These are phyloP conservation scores for Tichodroma muraria DNA, from an alignment of 2,113 vertebrate species.

Conservation along the genomic window DNA sequence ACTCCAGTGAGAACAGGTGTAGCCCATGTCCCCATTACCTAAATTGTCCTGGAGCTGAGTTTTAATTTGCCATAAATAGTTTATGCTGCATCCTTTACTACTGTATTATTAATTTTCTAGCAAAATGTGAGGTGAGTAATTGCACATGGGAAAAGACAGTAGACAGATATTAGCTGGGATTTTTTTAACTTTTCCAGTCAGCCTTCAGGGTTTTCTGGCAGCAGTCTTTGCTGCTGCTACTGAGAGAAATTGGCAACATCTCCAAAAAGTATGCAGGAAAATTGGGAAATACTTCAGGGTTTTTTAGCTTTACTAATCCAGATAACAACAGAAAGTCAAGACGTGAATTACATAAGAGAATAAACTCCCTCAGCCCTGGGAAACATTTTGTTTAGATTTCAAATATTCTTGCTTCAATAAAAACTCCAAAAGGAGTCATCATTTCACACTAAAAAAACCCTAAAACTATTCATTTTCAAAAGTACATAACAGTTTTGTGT, in stretches of 20 bases:
- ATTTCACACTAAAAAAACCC: neutral
- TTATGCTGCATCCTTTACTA: constrained; percentile 41
- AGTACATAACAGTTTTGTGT: neutral
- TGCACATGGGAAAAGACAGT: neutral
- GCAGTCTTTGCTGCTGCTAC: neutral
- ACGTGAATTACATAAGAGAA: neutral
- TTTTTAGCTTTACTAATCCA: neutral
- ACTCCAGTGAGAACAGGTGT: neutral
- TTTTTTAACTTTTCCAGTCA: neutral
- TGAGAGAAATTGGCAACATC: neutral
- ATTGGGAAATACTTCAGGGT: neutral
- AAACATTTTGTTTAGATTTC: neutral
- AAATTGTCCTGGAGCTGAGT: constrained; percentile 13
- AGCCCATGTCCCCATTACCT: neutral
- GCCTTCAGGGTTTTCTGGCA: constrained; percentile 18
- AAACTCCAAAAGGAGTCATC: neutral
- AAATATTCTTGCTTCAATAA: neutral
- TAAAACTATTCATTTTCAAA: neutral
- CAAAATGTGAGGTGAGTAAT: neutral
- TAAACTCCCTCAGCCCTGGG: neutral
- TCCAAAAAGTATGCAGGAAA: neutral
- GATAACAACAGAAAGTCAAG: neutral
- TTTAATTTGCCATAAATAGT: constrained; percentile 58
- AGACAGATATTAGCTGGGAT: neutral
- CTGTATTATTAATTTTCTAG: constrained; percentile 51